A percentile compares a stretch with the other conserved stretches of the same genome.
phyloP scores from a whole-genome alignment of 92 coral and sea anemone genomes.

The Epizoanthus ramosus region DNA sequence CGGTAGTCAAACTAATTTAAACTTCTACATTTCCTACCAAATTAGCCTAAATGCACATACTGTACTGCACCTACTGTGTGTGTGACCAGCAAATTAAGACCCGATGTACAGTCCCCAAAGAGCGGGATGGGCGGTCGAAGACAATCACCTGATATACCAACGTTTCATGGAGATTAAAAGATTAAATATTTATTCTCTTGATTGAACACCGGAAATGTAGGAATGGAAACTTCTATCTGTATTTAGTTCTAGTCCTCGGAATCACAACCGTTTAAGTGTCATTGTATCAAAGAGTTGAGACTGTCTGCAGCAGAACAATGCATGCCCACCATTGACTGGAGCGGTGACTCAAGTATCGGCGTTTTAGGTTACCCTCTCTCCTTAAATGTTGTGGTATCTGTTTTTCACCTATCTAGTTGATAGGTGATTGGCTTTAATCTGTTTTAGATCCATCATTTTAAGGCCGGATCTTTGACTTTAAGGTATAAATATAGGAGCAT shows the following conservation, averaged over 20 bases:
- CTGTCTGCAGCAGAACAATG: too few species aligned
- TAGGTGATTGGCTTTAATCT: neutral
- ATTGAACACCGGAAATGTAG: conserved; percentile 37
- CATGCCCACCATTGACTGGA: too few species aligned
- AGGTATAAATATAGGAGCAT: neutral
- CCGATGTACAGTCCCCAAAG: neutral
- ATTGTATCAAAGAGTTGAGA: too few species aligned
- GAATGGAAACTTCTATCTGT: conserved; percentile 19
- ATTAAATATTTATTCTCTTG: conserved; percentile 15
- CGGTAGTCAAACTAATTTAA: neutral
- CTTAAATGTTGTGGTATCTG: neutral
- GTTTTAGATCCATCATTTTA: neutral
- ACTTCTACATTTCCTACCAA: neutral
- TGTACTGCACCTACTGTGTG: neutral
- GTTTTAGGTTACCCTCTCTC: neutral
- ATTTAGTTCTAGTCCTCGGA: neutral
- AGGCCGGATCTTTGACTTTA: neutral
- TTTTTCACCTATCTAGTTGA: neutral
- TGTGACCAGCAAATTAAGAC: neutral
- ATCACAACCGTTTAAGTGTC: neutral
- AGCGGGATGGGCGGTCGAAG: neutral
- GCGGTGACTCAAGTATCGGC: too few species aligned
- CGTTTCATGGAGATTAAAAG: conserved; percentile 24
- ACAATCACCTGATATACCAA: conserved; percentile 8
- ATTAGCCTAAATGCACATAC: neutral